Evolutionary conservation across 2,113 vertebrate species (phyloP), one percentile per base, ranked within the genome.

Genomic region (Elephantulus edwardii): DNA sequence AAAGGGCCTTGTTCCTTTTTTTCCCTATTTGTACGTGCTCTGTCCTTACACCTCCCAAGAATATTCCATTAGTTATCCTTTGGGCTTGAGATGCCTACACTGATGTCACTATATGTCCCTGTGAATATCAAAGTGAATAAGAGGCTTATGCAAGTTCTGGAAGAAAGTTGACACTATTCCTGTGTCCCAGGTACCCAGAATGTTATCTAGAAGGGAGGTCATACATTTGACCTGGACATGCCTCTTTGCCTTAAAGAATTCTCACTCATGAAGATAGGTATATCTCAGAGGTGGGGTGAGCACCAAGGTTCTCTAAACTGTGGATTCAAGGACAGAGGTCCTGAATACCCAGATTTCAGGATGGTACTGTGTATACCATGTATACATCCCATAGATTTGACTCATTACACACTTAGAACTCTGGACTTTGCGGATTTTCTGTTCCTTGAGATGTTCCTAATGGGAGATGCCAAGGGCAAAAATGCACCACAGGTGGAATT

Each of bases 391-490:
- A 12, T 28, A 30, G 19, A 40, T 20, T 54, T 68, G 83, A 72
- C 42, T 89, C 19, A 38, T 9, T 19, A 9, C 8, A 14, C 5
- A 52, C 14, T 35, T 10, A 42, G 12, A 24, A 1, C 44, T 48
- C 46, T 75, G 60, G 56, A 40, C 8, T 84, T 86, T 71, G 12
- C 82, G 62, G 77, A 62, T 30, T 86, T 74, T 64, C 84, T 91
- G 10, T 86, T 83, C 35, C 76, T 66, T 44, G 68, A 83, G 89
- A 60, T 3, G 12, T 20, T 71, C 40, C 52, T 52, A 9, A 48
- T 11, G 10, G 22, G 79, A 82, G 75, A 30, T 19, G 26, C 42
- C n/a, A 70, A 85, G 82, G 74, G 70, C 78, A 92, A 89, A 94
- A 60, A 38, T 19, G 40, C n/a, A 90, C 62, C 70, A 5, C 56